Evolutionary conservation across 2,888 invertebrate species (phyloP).

Genomic region (Sinentomon sp.): DNA sequence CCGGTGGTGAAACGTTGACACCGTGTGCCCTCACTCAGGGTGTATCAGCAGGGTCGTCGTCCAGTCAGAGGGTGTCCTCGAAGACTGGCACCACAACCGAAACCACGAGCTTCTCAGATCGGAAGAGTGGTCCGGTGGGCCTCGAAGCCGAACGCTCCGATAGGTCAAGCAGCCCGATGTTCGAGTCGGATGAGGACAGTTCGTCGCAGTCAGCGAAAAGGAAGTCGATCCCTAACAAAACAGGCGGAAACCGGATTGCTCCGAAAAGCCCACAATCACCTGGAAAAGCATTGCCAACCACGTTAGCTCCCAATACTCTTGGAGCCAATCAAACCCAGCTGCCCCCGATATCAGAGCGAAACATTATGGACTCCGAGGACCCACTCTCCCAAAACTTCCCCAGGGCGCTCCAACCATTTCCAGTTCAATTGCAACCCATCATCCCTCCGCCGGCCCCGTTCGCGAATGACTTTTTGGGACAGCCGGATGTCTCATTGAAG

Average conservation of each 20-base stretch:
- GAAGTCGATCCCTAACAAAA: too few relatives aligned
- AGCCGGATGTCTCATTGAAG: too few relatives aligned
- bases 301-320: too few relatives aligned
- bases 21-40: slow-evolving; percentile 5
- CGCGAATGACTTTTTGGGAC: not conserved
- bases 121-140: slow-evolving; percentile 17
- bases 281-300: too few relatives aligned
- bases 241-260: too few relatives aligned
- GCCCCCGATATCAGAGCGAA: too few relatives aligned
- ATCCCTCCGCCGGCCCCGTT: not conserved
- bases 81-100: slow-evolving; percentile 29
- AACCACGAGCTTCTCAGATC: slow-evolving; percentile 19
- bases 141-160: slow-evolving; percentile 39
- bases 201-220: slow-evolving; percentile 23
- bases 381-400: too few relatives aligned
- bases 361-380: too few relatives aligned
- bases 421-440: not conserved
- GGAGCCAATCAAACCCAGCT: too few relatives aligned
- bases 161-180: slow-evolving; percentile 72
- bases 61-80: slow-evolving; percentile 31
- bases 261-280: too few relatives aligned
- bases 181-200: slow-evolving; percentile 79
- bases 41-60: slow-evolving; percentile 25
- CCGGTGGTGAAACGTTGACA: slow-evolving; percentile 9
- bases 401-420: not conserved